A percentile compares a stretch with the other conserved stretches of the same genome.
phyloP scores from a whole-genome alignment of 1,140 invertebrate species.

The Drosophila erecta region DNA sequence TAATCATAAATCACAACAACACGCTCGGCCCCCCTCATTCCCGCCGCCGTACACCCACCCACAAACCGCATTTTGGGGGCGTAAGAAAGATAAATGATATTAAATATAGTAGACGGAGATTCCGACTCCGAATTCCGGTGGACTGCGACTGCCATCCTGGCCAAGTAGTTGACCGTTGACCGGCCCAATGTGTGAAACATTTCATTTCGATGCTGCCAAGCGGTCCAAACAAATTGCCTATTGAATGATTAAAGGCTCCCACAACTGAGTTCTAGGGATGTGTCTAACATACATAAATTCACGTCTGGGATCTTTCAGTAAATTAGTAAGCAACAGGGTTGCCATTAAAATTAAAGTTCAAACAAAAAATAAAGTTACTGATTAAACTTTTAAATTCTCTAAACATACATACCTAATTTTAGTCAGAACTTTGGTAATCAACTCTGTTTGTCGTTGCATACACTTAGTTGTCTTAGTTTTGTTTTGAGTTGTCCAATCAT shows the following conservation, averaged over 20 bases:
- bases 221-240: slow-evolving; percentile 75
- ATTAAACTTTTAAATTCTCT: too few species aligned
- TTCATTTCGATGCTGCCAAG: slow-evolving; percentile 63
- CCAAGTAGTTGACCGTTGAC: slow-evolving; percentile 45
- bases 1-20: slow-evolving; percentile 80
- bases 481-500: too few species aligned
- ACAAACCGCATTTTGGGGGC: slow-evolving; percentile 71
- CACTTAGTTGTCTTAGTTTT: too few species aligned
- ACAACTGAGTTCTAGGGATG: slow-evolving; percentile 18
- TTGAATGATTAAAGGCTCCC: slow-evolving; percentile 74
- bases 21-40: not conserved
- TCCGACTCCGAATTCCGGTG: not conserved
- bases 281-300: not conserved
- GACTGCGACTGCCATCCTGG: slow-evolving; percentile 3
- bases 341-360: too few species aligned
- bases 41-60: not conserved
- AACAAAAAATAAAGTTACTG: too few species aligned
- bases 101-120: slow-evolving; percentile 69
- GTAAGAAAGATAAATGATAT: slow-evolving; percentile 82
- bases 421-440: not conserved
- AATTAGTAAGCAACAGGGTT: too few species aligned
- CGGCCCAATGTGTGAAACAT: slow-evolving; percentile 73
- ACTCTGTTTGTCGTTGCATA: too few species aligned
- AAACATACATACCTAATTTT: too few species aligned
- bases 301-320: too few species aligned